Percentiles rank a stretch among this genome's conserved stretches.
These are phyloP conservation scores for Phyto melanocephala DNA, from an alignment of 2,888 invertebrate genomes.

Conservation along the genomic window DNA sequence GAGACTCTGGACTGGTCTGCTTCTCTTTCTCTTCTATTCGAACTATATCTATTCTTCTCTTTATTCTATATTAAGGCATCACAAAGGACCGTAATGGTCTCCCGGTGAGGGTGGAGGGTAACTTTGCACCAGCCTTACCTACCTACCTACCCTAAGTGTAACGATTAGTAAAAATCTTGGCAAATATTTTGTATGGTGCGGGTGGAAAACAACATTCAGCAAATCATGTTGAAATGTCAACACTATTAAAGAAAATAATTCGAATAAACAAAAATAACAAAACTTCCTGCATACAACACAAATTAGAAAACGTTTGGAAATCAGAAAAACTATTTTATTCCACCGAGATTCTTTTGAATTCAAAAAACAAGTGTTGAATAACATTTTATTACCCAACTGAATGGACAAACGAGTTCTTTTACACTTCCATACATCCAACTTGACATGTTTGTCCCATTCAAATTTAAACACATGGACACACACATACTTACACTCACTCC, in stretches of 20 bases:
- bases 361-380: slow-evolving; percentile 43
- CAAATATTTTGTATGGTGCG: too few relatives aligned
- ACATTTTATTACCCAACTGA: slow-evolving; percentile 28
- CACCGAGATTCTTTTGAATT: slow-evolving; percentile 20
- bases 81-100: too few relatives aligned
- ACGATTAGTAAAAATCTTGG: not conserved
- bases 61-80: too few relatives aligned
- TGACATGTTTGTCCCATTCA: not conserved
- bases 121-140: too few relatives aligned
- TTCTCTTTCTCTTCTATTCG: too few relatives aligned
- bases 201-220: not conserved
- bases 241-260: not conserved
- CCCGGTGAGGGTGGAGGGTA: too few relatives aligned
- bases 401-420: slow-evolving; percentile 21
- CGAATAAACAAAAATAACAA: not conserved
- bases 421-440: not conserved
- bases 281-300: not conserved
- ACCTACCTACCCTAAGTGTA: too few relatives aligned
- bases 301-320: too few relatives aligned
- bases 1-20: too few relatives aligned
- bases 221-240: slow-evolving; percentile 31
- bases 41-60: too few relatives aligned
- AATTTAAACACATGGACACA: not conserved
- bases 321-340: not conserved
- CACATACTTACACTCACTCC: not conserved